Evolutionary conservation across 2,113 vertebrate species (phyloP).

Genomic region (Ictalurus furcatus): DNA sequence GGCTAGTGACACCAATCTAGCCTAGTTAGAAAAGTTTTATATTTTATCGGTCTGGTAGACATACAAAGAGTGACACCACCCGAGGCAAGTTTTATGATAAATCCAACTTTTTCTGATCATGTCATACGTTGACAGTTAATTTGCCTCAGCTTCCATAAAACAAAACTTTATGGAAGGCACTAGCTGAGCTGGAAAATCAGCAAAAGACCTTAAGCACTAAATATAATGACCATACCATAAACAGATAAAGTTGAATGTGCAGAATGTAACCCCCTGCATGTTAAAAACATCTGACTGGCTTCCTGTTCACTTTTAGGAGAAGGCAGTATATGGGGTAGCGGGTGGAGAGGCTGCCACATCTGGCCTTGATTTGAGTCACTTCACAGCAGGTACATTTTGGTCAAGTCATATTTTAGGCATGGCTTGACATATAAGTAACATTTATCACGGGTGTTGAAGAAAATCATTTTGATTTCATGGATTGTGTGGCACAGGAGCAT

Average conservation of each 20-base stretch:
- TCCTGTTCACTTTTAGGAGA: not conserved
- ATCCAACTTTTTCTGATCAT: too few species aligned
- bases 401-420: not conserved
- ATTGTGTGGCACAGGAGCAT: not conserved
- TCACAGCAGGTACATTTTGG: not conserved
- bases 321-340: not conserved
- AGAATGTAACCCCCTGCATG: not conserved
- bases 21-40: too few species aligned
- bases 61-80: too few species aligned
- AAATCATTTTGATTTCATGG: constrained; percentile 16
- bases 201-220: not conserved
- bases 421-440: not conserved
- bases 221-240: not conserved
- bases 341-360: constrained; percentile 2
- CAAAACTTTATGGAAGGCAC: too few species aligned
- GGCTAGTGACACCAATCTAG: too few species aligned
- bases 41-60: too few species aligned
- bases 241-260: not conserved
- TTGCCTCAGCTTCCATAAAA: too few species aligned
- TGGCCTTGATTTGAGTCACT: constrained; percentile 5
- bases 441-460: not conserved
- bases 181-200: not conserved
- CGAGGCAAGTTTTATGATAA: too few species aligned
- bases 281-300: not conserved
- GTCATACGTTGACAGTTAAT: too few species aligned